These are phyloP conservation scores for Anguilla pacifica DNA, from an alignment of 2,797 vertebrate species.

Conservation along the genomic window DNA sequence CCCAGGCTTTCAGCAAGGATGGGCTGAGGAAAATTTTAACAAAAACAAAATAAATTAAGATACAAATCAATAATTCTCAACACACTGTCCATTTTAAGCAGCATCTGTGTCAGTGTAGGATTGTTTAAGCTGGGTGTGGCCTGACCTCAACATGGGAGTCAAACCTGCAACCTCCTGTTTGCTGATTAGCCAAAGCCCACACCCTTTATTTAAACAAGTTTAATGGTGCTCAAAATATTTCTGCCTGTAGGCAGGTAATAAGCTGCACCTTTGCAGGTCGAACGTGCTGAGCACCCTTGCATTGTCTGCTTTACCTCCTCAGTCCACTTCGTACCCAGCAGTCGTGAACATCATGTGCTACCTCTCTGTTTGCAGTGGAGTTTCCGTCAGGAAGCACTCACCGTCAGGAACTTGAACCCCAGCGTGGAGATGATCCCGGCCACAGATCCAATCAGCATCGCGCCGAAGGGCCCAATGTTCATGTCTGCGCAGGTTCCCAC, in stretches of 20 bases:
- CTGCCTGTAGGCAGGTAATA: background rate
- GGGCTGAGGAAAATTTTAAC: slow-evolving; percentile 71
- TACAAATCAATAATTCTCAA: no score
- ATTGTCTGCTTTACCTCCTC: no score
- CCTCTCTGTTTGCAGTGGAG: no score
- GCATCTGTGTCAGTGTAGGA: background rate
- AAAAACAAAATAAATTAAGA: background rate
- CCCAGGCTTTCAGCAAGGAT: slow-evolving; percentile 79
- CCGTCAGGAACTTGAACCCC: slow-evolving; percentile 85
- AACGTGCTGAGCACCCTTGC: no score
- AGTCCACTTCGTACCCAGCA: no score
- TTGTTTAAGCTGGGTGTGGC: background rate
- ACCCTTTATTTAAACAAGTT: no score
- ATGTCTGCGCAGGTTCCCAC: slow-evolving; percentile 93
- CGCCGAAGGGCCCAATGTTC: slow-evolving; percentile 75
- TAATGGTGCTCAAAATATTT: no score
- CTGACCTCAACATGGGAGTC: background rate
- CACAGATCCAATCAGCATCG: slow-evolving; percentile 86
- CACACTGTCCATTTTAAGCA: no score
- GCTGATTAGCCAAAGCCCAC: background rate
- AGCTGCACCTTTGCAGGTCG: no score
- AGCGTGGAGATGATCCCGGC: slow-evolving; percentile 86
- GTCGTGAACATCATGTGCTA: no score
- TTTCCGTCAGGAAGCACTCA: slow-evolving; percentile 64
- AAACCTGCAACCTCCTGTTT: background rate